These are phyloP conservation scores for Drosophila neutralis DNA, from an alignment of 2,888 invertebrate species.

Conservation along the genomic window DNA sequence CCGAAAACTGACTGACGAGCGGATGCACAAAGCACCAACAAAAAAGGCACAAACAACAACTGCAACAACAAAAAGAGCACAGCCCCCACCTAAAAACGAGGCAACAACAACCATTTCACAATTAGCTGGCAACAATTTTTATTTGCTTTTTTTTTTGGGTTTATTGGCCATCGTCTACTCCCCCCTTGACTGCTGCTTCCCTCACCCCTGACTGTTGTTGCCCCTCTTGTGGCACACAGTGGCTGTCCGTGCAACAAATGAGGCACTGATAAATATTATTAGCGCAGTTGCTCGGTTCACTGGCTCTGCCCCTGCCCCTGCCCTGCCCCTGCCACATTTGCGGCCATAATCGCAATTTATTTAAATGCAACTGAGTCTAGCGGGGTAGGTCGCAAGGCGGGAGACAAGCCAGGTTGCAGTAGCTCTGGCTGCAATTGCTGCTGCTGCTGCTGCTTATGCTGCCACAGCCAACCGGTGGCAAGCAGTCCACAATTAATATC, in stretches of 20 bases:
- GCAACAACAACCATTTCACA: conserved; percentile 48
- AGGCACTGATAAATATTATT: conserved; percentile 79
- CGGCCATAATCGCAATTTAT: conserved; percentile 77
- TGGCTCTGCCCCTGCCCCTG: conserved; percentile 35
- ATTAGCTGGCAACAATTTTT: conserved; percentile 63
- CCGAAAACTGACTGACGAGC: conserved; percentile 74
- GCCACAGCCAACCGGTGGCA: conserved; percentile 47
- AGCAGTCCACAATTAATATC: conserved; percentile 81
- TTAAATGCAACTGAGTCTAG: conserved; percentile 63
- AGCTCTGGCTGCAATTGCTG: conserved; percentile 10
- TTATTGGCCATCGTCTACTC: conserved; percentile 60
- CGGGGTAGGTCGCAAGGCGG: background rate
- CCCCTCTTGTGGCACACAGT: background rate
- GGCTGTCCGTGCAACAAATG: conserved; percentile 73
- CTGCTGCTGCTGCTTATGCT: conserved; percentile 11
- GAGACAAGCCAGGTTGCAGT: conserved; percentile 19
- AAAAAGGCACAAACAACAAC: conserved; percentile 1
- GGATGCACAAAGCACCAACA: conserved; percentile 62
- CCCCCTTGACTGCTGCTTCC: background rate
- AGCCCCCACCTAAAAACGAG: conserved; percentile 50
- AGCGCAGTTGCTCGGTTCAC: conserved; percentile 62
- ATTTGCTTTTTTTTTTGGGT: conserved; percentile 59
- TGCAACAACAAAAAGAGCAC: conserved; percentile 10
- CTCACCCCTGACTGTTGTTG: background rate
- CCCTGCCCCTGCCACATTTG: conserved; percentile 69